phyloP scores from a whole-genome alignment of 1,140 invertebrate genomes.

The Hyles euphorbiae region DNA sequence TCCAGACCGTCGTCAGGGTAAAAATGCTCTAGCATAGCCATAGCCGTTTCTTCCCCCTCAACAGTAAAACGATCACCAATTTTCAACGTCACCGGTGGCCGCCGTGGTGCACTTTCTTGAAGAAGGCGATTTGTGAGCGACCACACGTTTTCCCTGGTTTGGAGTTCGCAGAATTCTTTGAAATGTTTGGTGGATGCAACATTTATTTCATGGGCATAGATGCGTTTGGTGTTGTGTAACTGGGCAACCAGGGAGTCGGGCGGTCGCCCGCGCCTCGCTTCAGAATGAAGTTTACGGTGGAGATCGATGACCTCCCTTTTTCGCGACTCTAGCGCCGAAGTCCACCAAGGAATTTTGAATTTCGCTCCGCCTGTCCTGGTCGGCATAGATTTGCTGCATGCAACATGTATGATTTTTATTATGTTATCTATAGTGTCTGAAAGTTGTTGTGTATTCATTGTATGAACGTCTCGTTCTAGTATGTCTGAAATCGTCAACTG shows the following conservation, averaged over 20 bases:
- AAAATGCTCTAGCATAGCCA: neutral
- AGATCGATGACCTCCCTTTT: too few relatives aligned
- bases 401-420: too few relatives aligned
- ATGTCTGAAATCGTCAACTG: too few relatives aligned
- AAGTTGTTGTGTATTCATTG: too few relatives aligned
- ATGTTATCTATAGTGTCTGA: too few relatives aligned
- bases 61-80: neutral
- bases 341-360: too few relatives aligned
- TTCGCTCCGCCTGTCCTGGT: too few relatives aligned
- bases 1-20: neutral
- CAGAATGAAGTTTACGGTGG: too few relatives aligned
- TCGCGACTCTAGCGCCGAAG: too few relatives aligned
- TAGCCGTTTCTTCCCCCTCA: neutral
- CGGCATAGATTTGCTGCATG: too few relatives aligned
- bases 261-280: too few relatives aligned
- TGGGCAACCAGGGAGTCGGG: constrained; percentile 1
- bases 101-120: neutral
- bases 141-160: constrained; percentile 2
- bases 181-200: neutral
- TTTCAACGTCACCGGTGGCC: neutral
- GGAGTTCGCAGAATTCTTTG: neutral
- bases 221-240: constrained; percentile 1
- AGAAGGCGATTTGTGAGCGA: neutral
- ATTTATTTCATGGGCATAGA: neutral
- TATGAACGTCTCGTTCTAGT: too few relatives aligned